Evolutionary conservation across 2,797 vertebrate species (phyloP), one percentile per base, ranked within the genome.

Genomic region (Aldrovandia affinis): DNA sequence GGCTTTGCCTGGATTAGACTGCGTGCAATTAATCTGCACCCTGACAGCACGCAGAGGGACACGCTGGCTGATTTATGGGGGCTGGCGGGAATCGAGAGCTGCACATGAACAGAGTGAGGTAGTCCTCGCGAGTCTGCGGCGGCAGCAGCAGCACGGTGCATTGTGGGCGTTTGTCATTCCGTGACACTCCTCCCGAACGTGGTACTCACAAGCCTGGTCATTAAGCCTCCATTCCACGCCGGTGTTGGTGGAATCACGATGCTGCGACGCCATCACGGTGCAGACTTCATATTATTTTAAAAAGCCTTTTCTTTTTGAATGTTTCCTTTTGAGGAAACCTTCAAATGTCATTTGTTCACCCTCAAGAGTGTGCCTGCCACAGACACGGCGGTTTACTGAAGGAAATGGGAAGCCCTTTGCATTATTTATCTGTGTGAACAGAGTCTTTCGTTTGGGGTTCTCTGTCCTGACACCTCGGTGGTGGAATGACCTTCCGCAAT

Each of bases 11-110:
- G 42, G 80, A 81, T 81, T 47, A 28, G 9, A 44, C 10, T 25
- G 80, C n/a, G 59, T 28, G 25, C 80, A 33, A 50, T 81, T 68
- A 63, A 81, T 50, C 80, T 81, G 42, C 55, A 47, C 33, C 68
- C 80, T 68, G 80, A 42, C 80, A 30, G 44, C n/a, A 8, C 36
- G 42, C 80, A 61, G 57, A 61, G 80, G 55, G 80, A 65, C 57
- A 25, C 25, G 12, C 9, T 22, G 61, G 36, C 15, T 63, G 39
- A 81, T 68, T 81, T 44, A 65, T 44, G 42, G 80, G 80, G 33
- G 39, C 36, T 42, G 36, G 80, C 59, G 22, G 42, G 59, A 50
- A 81, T 81, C 47, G 68, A 50, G 80, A 63, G 42, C 3, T 14
- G n/a, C 42, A 28, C 30, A 18, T 75, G 44, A 75, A 75, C 25